These are phyloP conservation scores for Luscinia megarhynchos DNA, from an alignment of 2,797 vertebrate species.

Conservation along the genomic window DNA sequence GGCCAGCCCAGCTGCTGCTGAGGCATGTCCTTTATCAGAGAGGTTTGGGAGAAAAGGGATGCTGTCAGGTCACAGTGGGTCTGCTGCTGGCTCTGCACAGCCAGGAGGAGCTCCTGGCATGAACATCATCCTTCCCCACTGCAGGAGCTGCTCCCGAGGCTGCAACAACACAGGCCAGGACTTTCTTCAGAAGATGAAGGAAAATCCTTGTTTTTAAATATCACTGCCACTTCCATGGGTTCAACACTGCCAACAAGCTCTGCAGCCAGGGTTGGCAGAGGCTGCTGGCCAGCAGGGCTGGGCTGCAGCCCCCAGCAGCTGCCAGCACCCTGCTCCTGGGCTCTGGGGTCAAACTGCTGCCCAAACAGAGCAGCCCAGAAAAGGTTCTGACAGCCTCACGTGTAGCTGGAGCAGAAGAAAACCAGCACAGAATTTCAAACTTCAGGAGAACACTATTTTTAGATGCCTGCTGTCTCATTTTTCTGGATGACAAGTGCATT, in stretches of 20 bases:
- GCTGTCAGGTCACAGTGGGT: fast-evolving
- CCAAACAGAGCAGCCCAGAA: not conserved
- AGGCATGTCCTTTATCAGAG: not conserved
- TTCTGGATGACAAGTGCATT: not conserved
- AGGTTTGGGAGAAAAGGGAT: not conserved
- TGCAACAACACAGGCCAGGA: not conserved
- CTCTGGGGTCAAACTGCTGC: not conserved
- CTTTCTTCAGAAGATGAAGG: not conserved
- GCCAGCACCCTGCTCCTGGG: not conserved
- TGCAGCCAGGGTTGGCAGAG: not conserved
- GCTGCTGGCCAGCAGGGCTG: not conserved
- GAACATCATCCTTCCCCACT: fast-evolving
- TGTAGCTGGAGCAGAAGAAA: not conserved
- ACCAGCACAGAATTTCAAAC: not conserved
- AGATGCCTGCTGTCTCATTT: not conserved
- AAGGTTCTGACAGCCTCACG: not conserved
- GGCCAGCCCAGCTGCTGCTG: fast-evolving
- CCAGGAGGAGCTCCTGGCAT: not conserved
- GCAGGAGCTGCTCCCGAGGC: fast-evolving
- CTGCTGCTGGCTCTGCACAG: fast-evolving
- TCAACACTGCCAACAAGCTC: not conserved
- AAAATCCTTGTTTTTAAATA: not conserved
- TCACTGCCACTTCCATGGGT: not conserved
- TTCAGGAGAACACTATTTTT: conserved; percentile 8
- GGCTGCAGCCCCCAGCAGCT: not conserved